phyloP scores from a whole-genome alignment of 1,140 invertebrate genomes.

The Apis mellifera region DNA sequence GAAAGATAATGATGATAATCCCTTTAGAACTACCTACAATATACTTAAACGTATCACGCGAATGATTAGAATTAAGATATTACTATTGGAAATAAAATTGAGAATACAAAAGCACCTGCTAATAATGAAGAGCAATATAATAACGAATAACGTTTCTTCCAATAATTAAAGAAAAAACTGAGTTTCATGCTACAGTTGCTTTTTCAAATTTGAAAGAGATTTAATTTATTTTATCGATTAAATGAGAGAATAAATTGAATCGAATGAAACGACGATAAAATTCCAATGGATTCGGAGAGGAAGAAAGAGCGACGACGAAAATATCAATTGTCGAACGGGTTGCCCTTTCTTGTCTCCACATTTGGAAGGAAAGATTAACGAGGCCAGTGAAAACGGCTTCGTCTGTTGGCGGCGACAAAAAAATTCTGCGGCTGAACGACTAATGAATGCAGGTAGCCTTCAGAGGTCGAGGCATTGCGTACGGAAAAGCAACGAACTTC shows the following conservation, averaged over 20 bases:
- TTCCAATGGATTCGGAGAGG: background rate
- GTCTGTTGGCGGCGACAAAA: constrained; percentile 2
- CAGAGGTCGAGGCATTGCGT: constrained; percentile 53
- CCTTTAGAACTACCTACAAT: no score
- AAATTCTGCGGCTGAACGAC: constrained; percentile 41
- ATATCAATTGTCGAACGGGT: background rate
- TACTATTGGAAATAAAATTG: no score
- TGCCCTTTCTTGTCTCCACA: background rate
- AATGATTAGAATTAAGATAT: no score
- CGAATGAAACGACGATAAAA: background rate
- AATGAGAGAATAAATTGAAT: background rate
- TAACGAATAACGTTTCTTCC: no score
- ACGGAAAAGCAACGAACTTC: constrained; percentile 63
- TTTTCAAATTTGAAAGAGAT: no score
- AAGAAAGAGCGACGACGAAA: background rate
- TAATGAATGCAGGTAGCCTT: constrained; percentile 60
- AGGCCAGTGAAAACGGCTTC: constrained; percentile 9
- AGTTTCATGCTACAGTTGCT: no score
- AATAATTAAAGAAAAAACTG: no score
- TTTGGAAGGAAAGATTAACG: constrained; percentile 30
- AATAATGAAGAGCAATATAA: no score
- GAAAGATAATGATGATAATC: background rate
- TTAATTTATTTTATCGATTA: background rate
- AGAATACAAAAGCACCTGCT: no score
- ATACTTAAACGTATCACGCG: no score